phyloP scores from a whole-genome alignment of 2,113 vertebrate species.

The Silurus meridionalis region DNA sequence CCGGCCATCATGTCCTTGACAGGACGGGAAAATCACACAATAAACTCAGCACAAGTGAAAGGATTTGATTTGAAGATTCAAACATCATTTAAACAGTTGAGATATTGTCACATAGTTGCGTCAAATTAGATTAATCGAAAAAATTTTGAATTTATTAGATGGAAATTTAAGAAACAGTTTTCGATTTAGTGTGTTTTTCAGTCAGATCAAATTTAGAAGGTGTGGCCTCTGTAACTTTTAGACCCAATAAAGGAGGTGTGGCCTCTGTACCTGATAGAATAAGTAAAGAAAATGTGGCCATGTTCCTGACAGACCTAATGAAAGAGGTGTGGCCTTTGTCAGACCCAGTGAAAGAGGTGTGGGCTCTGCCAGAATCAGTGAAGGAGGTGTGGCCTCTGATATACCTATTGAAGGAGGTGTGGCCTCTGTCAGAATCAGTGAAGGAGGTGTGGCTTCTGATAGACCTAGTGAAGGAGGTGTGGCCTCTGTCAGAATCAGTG shows the following conservation, averaged over 20 bases:
- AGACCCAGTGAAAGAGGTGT: not conserved
- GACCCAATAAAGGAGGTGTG: not conserved
- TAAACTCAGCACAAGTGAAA: not conserved
- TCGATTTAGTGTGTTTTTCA: not conserved
- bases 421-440: not conserved
- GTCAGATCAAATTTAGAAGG: not conserved
- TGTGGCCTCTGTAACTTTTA: too few species aligned
- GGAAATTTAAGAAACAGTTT: not conserved
- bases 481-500: not conserved
- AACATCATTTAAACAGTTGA: not conserved
- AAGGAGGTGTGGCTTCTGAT: not conserved
- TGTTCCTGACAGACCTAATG: too few species aligned
- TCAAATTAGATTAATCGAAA: not conserved
- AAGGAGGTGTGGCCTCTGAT: not conserved
- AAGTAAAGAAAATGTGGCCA: not conserved
- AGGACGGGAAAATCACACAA: slow-evolving; percentile 30
- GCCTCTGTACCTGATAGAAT: too few species aligned
- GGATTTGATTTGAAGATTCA: not conserved
- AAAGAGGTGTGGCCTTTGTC: not conserved
- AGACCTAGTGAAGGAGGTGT: not conserved
- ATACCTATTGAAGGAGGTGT: not conserved
- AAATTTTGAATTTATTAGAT: not conserved
- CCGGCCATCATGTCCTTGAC: slow-evolving; percentile 65
- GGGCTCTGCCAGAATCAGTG: not conserved
- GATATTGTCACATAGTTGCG: not conserved